Evolutionary conservation across 2,113 vertebrate species (phyloP).

Genomic region (Nothoprocta perdicaria): DNA sequence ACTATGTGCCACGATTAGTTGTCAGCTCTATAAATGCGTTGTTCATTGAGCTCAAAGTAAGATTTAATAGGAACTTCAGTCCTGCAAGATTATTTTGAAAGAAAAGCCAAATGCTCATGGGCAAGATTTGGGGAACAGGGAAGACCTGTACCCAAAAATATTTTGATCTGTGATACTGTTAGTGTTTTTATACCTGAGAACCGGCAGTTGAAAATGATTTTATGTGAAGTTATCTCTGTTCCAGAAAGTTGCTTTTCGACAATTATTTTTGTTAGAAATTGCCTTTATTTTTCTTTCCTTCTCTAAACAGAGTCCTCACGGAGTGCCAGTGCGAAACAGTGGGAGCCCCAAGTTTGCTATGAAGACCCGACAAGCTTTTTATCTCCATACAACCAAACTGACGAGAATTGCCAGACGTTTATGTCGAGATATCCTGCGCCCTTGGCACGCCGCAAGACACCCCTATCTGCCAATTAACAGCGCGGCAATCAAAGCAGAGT

Average conservation of each 20-base stretch:
- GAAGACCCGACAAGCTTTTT: slow-evolving; percentile 97
- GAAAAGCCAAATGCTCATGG: not conserved
- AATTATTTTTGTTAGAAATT: not conserved
- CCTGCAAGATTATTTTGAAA: not conserved
- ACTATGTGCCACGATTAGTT: not conserved
- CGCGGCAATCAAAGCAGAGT: slow-evolving; percentile 95
- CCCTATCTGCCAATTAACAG: slow-evolving; percentile 95
- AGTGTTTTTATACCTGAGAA: not conserved
- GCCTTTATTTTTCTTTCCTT: slow-evolving; percentile 16
- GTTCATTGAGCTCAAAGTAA: not conserved
- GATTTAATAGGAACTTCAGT: not conserved
- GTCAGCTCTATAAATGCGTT: not conserved
- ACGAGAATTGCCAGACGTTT: slow-evolving; percentile 89
- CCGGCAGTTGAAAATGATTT: not conserved
- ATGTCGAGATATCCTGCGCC: slow-evolving; percentile 91
- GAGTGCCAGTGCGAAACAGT: slow-evolving; percentile 86
- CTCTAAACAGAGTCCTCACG: slow-evolving; percentile 87
- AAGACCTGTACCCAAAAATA: not conserved
- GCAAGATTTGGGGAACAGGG: not conserved
- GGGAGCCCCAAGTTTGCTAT: slow-evolving; percentile 96
- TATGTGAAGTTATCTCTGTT: not conserved
- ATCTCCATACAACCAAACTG: slow-evolving; percentile 90
- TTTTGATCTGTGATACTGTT: not conserved
- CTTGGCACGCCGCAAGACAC: slow-evolving; percentile 88
- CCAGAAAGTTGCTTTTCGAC: not conserved